Conservation (phyloP, 2,797 vertebrate genomes). For the Sebastes kiyomatsui region DNA sequence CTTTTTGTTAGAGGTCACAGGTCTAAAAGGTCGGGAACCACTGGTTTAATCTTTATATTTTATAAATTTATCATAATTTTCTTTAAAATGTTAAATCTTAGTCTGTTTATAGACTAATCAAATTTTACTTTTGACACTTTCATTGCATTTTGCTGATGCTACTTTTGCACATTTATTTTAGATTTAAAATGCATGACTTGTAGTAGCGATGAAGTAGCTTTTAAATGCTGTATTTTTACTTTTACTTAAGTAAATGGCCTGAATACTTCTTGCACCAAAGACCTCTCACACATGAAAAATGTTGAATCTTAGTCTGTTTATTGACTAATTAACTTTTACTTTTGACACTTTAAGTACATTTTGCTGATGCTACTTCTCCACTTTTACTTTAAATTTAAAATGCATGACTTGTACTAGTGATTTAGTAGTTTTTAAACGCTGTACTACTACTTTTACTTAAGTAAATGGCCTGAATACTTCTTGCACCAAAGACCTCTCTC, state of each 20-base stretch:
- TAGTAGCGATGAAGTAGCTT: neutral
- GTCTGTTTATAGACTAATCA: neutral
- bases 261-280: neutral
- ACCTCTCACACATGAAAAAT: neutral
- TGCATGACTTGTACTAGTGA: neutral
- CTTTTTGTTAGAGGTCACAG: neutral
- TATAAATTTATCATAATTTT: neutral
- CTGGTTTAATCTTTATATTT: neutral
- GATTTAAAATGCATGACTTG: neutral
- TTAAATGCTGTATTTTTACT: neutral
- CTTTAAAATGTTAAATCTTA: neutral
- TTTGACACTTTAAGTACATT: neutral
- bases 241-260: neutral
- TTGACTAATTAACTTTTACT: neutral
- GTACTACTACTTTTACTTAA: neutral
- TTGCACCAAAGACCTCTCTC: neutral
- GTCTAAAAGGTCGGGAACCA: neutral
- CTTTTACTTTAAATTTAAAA: neutral
- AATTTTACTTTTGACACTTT: neutral
- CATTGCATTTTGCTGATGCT: neutral
- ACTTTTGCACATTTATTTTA: neutral
- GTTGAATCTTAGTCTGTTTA: neutral
- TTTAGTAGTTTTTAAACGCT: neutral
- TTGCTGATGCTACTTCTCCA: neutral
- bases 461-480: neutral